Base-by-base conservation (phyloP, 2,113 vertebrate genomes). In the Centrocercus urophasianus region DNA sequence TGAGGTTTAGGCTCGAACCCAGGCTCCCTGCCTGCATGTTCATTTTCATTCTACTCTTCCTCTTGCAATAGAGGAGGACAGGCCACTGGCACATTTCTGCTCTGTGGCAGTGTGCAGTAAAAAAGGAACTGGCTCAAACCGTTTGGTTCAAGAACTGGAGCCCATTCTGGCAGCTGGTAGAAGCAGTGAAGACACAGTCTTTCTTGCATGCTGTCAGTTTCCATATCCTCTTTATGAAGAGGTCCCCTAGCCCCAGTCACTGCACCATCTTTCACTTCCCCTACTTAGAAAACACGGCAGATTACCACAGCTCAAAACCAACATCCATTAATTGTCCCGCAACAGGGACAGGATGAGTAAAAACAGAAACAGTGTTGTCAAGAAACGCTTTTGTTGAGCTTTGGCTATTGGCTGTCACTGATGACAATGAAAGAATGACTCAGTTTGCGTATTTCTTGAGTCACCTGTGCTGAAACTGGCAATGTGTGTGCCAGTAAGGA, bases 401-500 rank as follows among this genome's bases (percentile, higher is more conserved):
- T 75, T 21, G 10, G 61, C 32, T 78, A 13, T 60, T 86, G 0
- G 0, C 34, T 82, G 48, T 13, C n/a, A 80, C 40, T 84, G 73
- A 78, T 90, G 61, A 89, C 64, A 94, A 50, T 21, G 65, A 88
- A 92, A 67, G 6, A 71, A 30, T 95, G 91, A 91, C 81, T 95
- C 87, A 91, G 75, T 83, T 66, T 38, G 7, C 17, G 11, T 43
- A 52, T 85, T 87, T 85, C 74, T 89, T 92, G 89, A 94, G 64
- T 89, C 69, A 93, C 59, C 82, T 91, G 67, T 10, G 1, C 71
- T 80, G 81, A 95, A 96, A 93, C 38, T 87, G 89, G 67, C 21
- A 42, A n/a, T 6, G 19, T 27, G 25, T 27, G 22, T 91, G 45
- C 74, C 87, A 71, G 93, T 94, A 94, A 94, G 92, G 34, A 56